phyloP scores from a whole-genome alignment of 2,113 vertebrate genomes.

The Tretioscincus oriximinensis region DNA sequence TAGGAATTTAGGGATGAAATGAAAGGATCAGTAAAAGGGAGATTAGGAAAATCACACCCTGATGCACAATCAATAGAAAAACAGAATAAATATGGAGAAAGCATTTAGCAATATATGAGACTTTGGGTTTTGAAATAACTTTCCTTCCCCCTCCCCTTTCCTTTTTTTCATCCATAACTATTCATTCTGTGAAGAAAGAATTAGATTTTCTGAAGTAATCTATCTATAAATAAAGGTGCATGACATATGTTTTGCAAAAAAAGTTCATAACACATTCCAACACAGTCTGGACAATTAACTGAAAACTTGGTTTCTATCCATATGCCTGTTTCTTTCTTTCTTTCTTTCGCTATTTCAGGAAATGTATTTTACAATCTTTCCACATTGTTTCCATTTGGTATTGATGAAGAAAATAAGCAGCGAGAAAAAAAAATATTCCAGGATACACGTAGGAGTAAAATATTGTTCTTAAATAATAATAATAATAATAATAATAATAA shows the following conservation, averaged over 20 bases:
- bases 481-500: no score
- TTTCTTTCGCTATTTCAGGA: conserved; percentile 14
- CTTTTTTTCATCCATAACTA: conserved; percentile 28
- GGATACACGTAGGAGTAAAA: neutral
- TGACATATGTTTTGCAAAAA: conserved; percentile 58
- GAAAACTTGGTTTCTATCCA: conserved; percentile 52
- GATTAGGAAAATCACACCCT: neutral
- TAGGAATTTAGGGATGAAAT: neutral
- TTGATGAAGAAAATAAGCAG: conserved; percentile 13
- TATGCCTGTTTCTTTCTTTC: conserved; percentile 29
- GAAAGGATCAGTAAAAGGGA: neutral
- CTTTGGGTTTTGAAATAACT: conserved; percentile 18
- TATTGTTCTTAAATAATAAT: neutral
- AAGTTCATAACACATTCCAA: conserved; percentile 49
- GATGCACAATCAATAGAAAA: conserved; percentile 3
- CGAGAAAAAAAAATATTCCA: conserved; percentile 11
- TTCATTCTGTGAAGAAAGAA: conserved; percentile 36
- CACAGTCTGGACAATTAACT: conserved; percentile 37
- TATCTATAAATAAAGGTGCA: conserved; percentile 46
- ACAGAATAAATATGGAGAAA: neutral
- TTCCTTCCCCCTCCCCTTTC: neutral
- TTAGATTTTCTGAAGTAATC: conserved; percentile 43
- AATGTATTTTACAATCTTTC: conserved; percentile 2
- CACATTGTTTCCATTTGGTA: neutral
- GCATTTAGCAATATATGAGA: neutral